Percentiles rank a stretch among this genome's conserved stretches.
phyloP scores from a whole-genome alignment of 2,888 invertebrate species.

The Ptilodon capucinus region DNA sequence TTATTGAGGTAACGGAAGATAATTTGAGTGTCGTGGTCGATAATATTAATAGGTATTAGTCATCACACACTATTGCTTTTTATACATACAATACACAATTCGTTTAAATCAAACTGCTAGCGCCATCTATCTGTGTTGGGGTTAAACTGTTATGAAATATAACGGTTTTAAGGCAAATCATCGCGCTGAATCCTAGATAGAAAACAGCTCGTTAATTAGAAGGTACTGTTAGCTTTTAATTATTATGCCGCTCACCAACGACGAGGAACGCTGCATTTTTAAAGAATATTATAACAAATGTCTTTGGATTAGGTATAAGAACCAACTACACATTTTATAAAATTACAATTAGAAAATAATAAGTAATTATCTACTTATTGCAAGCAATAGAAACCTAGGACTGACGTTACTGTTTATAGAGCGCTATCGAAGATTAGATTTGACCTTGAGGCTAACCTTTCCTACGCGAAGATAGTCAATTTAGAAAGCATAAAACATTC shows the following conservation, averaged over 20 bases:
- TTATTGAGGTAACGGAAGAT: no score
- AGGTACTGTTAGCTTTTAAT: background rate
- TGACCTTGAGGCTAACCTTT: background rate
- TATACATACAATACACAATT: background rate
- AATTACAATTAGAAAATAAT: no score
- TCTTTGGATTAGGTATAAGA: no score
- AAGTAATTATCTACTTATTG: no score
- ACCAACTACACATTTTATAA: no score
- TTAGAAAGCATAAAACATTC: background rate
- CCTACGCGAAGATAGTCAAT: background rate
- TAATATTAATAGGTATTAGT: no score
- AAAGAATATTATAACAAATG: no score
- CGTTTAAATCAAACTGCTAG: constrained; percentile 16
- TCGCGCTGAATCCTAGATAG: background rate
- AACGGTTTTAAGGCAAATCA: constrained; percentile 14
- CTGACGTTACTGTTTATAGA: no score
- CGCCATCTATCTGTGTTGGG: constrained; percentile 47
- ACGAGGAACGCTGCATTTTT: background rate
- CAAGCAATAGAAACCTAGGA: no score
- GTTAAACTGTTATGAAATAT: constrained; percentile 12
- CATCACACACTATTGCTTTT: constrained; percentile 14
- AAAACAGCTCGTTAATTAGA: background rate
- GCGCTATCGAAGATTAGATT: background rate
- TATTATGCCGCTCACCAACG: background rate
- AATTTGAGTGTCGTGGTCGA: constrained; percentile 18